phyloP scores from a whole-genome alignment of 2,113 vertebrate genomes.

The Trogon melanurus region DNA sequence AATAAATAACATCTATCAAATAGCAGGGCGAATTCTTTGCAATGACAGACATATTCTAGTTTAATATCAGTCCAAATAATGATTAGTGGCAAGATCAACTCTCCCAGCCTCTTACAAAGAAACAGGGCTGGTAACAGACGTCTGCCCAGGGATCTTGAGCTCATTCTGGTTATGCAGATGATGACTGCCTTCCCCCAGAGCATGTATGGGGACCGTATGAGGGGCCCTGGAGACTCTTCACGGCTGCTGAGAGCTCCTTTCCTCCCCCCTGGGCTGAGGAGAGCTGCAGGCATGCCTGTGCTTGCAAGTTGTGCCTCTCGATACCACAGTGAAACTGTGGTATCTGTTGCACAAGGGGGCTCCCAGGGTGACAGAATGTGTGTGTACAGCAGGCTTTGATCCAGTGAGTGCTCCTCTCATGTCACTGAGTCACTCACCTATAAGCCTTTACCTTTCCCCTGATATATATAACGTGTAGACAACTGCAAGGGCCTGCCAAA shows the following conservation, averaged over 20 bases:
- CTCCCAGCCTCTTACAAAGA: neutral
- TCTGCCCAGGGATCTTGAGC: neutral
- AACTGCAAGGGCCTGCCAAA: conserved; percentile 63
- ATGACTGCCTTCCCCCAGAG: neutral
- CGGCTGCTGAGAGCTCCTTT: neutral
- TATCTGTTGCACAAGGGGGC: neutral
- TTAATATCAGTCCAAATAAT: neutral
- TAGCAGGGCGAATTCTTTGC: neutral
- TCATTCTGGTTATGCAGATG: neutral
- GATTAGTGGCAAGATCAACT: neutral
- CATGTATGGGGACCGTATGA: neutral
- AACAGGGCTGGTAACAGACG: neutral
- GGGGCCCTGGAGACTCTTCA: neutral
- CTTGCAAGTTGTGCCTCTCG: neutral
- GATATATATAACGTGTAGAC: neutral
- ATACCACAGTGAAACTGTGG: neutral
- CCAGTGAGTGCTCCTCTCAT: neutral
- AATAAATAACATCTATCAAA: neutral
- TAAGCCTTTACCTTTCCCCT: neutral
- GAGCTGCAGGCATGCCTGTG: neutral
- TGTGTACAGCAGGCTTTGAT: neutral
- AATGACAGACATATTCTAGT: neutral
- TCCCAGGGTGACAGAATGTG: neutral
- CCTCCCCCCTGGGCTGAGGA: neutral
- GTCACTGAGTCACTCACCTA: neutral